These are phyloP conservation scores for Mastigias papua DNA, from an alignment of 30 jellyfish, hydroid and myxozoan genomes.

Conservation along the genomic window DNA sequence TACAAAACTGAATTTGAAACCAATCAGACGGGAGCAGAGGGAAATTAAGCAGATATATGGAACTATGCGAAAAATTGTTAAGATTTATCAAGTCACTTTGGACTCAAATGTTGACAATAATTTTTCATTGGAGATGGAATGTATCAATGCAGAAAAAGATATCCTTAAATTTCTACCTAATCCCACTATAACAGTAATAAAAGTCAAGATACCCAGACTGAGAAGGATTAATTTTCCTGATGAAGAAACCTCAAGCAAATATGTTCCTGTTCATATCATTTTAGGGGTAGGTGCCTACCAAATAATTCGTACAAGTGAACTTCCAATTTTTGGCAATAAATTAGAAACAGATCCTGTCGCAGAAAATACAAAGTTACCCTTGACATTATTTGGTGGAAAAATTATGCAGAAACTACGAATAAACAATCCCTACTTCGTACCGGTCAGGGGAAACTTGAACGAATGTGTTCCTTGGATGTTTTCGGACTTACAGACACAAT, in stretches of 20 bases:
- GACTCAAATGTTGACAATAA: slow-evolving; percentile 26
- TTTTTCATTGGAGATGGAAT: neutral
- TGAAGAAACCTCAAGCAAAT: slow-evolving; percentile 37
- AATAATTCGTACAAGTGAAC: slow-evolving; percentile 65
- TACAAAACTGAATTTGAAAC: slow-evolving; percentile 45
- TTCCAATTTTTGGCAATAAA: slow-evolving; percentile 68
- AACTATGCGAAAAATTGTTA: slow-evolving; percentile 24
- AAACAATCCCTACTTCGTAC: slow-evolving; percentile 8
- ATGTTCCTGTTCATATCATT: slow-evolving; percentile 64
- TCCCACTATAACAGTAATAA: slow-evolving; percentile 19
- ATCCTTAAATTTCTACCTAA: slow-evolving; percentile 30
- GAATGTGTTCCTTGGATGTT: slow-evolving; percentile 34
- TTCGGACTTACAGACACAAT: slow-evolving; percentile 30
- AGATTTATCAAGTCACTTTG: slow-evolving; percentile 33
- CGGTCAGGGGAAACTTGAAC: slow-evolving; percentile 25
- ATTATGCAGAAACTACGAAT: slow-evolving; percentile 10
- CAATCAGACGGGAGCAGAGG: slow-evolving; percentile 29
- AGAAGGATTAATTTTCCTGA: slow-evolving; percentile 44
- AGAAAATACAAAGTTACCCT: slow-evolving; percentile 71
- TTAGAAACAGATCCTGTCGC: slow-evolving; percentile 74
- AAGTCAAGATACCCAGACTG: slow-evolving; percentile 20
- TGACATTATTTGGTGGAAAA: slow-evolving; percentile 65
- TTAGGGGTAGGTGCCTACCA: slow-evolving; percentile 68
- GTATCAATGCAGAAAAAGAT: slow-evolving; percentile 59
- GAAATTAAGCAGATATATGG: slow-evolving; percentile 72